Base-by-base conservation (phyloP, 2,888 invertebrate species). In the Argyresthia goedartella region DNA sequence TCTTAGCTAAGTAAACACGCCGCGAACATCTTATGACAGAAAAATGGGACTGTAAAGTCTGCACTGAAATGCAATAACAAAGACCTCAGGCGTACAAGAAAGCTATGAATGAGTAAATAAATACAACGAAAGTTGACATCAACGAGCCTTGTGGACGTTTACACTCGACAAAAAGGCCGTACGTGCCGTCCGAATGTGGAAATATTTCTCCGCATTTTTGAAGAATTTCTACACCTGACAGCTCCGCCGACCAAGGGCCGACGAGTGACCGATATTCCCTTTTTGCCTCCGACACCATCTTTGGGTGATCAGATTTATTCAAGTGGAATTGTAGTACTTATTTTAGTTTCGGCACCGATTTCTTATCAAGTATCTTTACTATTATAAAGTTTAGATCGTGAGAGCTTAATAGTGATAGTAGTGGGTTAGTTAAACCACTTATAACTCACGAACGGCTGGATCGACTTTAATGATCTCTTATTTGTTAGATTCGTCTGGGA, bases 41-140 rank as follows among this genome's bases (percentile, higher is more conserved):
- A 59, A 58, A 59, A 57, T 59, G 57, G 49, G 55, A 48, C 15
- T 34, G 48, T 36, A 48, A 35, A 48, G 15, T 15, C 33, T 33
- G 55, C 57, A 58, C 60, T 61, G 58, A 59, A 62, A 58, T 64
- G 60, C 64, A 60, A 64, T 67, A 72, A 73, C 70, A 64, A 64
- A 44, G 53, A 54, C 48, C 52, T 56, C 54, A 70, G 69, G 69
- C 70, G 59, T 64, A 70, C 67, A 73, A 76, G 69, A 74, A 74
- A 73, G 64, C 71, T 71, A 72, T 74, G 73, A 75, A 74, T 74
- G 70, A 72, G 69, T 74, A 67, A 73, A 75, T 76, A 73, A 76
- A 74, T 69, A 72, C 69, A 70, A 66, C 64, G 65, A 73, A 75
- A 72, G 67, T 69, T 75, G 73, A 74, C 75, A 73, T 71, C 69